Percentiles rank a stretch among this genome's conserved stretches.
Conservation (phyloP, 2,888 invertebrate genomes). For the Abrostola tripartita region DNA sequence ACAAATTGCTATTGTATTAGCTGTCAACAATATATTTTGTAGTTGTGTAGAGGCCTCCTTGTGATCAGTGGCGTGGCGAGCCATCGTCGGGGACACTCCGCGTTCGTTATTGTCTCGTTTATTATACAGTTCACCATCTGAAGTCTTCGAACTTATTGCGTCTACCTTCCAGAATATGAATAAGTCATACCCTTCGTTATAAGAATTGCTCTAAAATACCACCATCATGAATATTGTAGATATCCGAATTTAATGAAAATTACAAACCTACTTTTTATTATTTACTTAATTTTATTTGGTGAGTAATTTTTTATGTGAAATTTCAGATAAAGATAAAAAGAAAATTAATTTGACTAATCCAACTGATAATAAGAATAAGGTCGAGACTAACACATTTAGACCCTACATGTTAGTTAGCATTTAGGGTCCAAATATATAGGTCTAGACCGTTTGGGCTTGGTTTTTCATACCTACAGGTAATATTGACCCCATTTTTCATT, state of each 20-base stretch:
- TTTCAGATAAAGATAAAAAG: too few relatives aligned
- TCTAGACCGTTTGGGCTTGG: too few relatives aligned
- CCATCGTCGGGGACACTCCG: slow-evolving; percentile 41
- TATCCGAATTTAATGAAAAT: slow-evolving; percentile 28
- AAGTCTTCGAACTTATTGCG: slow-evolving; percentile 79
- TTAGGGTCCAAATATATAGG: too few relatives aligned
- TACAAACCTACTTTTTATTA: slow-evolving; percentile 6
- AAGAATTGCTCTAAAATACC: slow-evolving; percentile 80
- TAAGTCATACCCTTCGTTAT: slow-evolving; percentile 86
- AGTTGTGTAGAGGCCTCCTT: slow-evolving; percentile 4
- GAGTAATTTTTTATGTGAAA: too few relatives aligned
- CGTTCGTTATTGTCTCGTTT: slow-evolving; percentile 81
- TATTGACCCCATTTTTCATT: too few relatives aligned
- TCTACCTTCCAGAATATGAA: slow-evolving; percentile 81
- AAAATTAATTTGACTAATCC: too few relatives aligned
- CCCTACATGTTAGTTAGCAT: too few relatives aligned
- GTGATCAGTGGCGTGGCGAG: slow-evolving; percentile 18
- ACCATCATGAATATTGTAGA: slow-evolving; percentile 58
- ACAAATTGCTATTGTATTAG: too few relatives aligned
- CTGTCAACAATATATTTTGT: not conserved
- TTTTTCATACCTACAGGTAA: too few relatives aligned
- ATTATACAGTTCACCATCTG: slow-evolving; percentile 75
- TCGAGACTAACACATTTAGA: too few relatives aligned
- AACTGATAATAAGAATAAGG: too few relatives aligned
- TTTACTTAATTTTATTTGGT: slow-evolving; percentile 1